These are phyloP conservation scores for Zhuqinia jingwanae DNA, from an alignment of 2,888 invertebrate species.

Conservation along the genomic window DNA sequence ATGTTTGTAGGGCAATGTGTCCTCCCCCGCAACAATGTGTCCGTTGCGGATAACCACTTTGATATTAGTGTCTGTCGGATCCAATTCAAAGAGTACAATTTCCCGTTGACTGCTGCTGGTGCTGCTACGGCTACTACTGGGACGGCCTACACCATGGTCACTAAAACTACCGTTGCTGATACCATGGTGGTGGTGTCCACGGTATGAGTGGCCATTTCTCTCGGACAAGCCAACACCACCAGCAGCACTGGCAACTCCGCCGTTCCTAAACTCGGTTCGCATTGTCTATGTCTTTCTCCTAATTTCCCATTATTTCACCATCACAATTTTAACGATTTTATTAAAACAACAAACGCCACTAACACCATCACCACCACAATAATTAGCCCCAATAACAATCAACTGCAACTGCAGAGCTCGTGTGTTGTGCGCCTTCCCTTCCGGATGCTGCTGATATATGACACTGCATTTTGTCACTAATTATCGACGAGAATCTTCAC, in stretches of 20 bases:
- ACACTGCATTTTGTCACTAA: too few relatives aligned
- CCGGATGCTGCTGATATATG: not conserved
- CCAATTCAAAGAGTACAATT: conserved; percentile 64
- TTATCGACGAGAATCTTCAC: conserved; percentile 39
- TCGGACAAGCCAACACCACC: conserved; percentile 52
- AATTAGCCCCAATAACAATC: conserved; percentile 16
- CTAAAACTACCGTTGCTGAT: conserved; percentile 52
- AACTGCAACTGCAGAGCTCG: not conserved
- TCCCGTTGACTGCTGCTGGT: conserved; percentile 52
- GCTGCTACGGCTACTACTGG: conserved; percentile 19
- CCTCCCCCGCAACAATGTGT: conserved; percentile 78
- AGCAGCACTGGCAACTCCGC: too few relatives aligned
- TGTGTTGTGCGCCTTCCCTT: not conserved
- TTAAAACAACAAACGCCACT: too few relatives aligned
- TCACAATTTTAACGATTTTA: too few relatives aligned
- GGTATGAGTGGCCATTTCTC: conserved; percentile 60
- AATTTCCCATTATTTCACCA: not conserved
- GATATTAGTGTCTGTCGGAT: conserved; percentile 75
- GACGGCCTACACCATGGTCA: conserved; percentile 22
- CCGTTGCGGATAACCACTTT: conserved; percentile 79
- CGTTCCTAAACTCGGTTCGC: conserved; percentile 54
- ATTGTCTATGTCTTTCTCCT: conserved; percentile 23
- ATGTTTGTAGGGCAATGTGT: conserved; percentile 74
- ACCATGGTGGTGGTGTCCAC: conserved; percentile 56
- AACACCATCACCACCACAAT: too few relatives aligned